These are phyloP conservation scores for Coreoperca whiteheadi DNA, from an alignment of 2,113 vertebrate species.

Conservation along the genomic window DNA sequence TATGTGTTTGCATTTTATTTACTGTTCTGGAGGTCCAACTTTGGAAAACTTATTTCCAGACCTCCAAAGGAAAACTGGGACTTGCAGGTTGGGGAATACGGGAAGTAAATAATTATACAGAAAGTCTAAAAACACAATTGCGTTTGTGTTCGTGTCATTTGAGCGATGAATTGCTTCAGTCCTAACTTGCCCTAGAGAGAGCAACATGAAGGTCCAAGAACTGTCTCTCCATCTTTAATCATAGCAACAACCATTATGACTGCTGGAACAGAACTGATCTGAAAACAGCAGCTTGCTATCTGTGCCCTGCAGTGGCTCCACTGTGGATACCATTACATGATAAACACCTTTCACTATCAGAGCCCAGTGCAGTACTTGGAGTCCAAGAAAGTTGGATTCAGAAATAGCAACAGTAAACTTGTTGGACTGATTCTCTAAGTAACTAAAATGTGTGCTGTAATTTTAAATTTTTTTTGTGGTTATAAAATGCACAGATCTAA, in stretches of 20 bases:
- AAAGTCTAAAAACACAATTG: constrained; percentile 28
- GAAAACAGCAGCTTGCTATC: constrained; percentile 79
- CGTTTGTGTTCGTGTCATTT: constrained; percentile 2
- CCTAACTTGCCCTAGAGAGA: constrained; percentile 37
- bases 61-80: neutral
- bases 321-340: constrained; percentile 79
- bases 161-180: neutral
- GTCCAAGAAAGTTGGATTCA: constrained; percentile 70
- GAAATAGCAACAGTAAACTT: constrained; percentile 61
- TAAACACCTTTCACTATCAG: constrained; percentile 80
- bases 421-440: constrained; percentile 35
- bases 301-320: constrained; percentile 77
- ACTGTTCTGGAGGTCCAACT: neutral
- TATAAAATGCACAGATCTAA: neutral
- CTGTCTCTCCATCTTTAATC: constrained; percentile 74
- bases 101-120: neutral
- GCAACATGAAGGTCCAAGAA: constrained; percentile 63
- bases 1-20: neutral
- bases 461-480: neutral
- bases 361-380: constrained; percentile 53
- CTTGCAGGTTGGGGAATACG: constrained; percentile 1
- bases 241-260: constrained; percentile 70
- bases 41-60: neutral
- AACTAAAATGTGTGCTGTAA: constrained; percentile 21
- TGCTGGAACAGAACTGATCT: constrained; percentile 78